Evolutionary conservation across 1,140 invertebrate genomes (phyloP).

Genomic region (Stegodyphus mimosarum): DNA sequence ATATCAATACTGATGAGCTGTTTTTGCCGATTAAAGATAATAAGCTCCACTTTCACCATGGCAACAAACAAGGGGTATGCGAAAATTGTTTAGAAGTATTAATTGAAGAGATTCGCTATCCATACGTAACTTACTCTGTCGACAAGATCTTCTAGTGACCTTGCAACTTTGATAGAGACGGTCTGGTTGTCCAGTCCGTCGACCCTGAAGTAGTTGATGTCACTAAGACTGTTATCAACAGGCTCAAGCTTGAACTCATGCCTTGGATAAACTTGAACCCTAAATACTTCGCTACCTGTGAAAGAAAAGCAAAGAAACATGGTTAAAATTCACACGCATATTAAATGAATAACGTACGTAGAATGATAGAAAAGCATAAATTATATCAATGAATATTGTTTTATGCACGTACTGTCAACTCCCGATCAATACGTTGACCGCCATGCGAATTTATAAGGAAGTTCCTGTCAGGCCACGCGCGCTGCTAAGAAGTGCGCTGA

Average conservation of each 20-base stretch:
- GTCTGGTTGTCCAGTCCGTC: slow-evolving; percentile 78
- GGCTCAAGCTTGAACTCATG: slow-evolving; percentile 78
- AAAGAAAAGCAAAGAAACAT: slow-evolving; percentile 64
- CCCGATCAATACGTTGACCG: too few relatives aligned
- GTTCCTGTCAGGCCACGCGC: too few relatives aligned
- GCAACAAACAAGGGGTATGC: too few relatives aligned
- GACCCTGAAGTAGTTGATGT: slow-evolving; percentile 78
- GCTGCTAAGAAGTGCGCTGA: too few relatives aligned
- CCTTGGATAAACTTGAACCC: slow-evolving; percentile 79
- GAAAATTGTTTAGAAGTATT: too few relatives aligned
- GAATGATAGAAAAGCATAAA: neutral
- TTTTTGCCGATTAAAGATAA: too few relatives aligned
- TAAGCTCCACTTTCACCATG: too few relatives aligned
- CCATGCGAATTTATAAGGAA: too few relatives aligned
- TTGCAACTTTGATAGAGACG: slow-evolving; percentile 78
- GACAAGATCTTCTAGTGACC: slow-evolving; percentile 81
- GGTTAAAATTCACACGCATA: neutral
- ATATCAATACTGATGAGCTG: too few relatives aligned
- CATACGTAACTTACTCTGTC: slow-evolving; percentile 74
- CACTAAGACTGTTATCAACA: slow-evolving; percentile 78
- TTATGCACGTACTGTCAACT: too few relatives aligned
- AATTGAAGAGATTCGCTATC: too few relatives aligned
- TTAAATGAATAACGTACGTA: neutral
- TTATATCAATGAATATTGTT: neutral
- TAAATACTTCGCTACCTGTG: slow-evolving; percentile 77